Base-by-base conservation (phyloP, 2,888 invertebrate genomes). In the Adela reaumurella region DNA sequence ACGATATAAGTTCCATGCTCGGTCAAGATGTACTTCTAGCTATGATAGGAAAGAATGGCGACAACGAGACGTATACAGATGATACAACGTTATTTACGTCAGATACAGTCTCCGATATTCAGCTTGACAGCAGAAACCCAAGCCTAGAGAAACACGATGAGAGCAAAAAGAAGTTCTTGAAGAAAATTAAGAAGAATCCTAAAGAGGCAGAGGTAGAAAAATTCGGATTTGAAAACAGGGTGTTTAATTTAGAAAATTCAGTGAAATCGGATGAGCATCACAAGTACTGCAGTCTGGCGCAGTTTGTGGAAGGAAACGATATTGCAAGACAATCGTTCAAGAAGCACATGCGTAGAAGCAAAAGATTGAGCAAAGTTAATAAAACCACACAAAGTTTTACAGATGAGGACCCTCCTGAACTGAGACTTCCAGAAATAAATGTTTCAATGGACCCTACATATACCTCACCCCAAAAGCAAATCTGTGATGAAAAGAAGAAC, bases 261-360 rank as follows among this genome's bases (percentile, higher is more conserved):
- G 59, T 69, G 45, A 74, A 73, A 58, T 63, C 68, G 46, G 83
- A 85, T 51, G 83, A 84, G 57, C 84, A 85, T 49, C 81, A 83
- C 45, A 87, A 85, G 55, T 89, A 86, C 61, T 90, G 90, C 64
- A 90, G 90, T 60, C 70, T 92, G 58, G 92, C 92, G 1, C 87
- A 90, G 56, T 91, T 91, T 60, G 89, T 88, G 51, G 91, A 91
- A 69, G 91, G 90, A 17, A 91, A 84, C 65, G 92, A 92, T 63
- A 92, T 92, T 52, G 90, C 88, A 0, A 81, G 90, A 45, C 83
- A 85, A 62, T 91, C 91, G 2, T 89, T 91, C 62, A 88, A 86
- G 59, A 78, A 77, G 52, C 70, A 72, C 14, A 51, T 74, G 4
- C 65, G 64, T 43, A 79, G 71, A 50, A 80, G 79, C 54, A 58